Conservation (phyloP, 2,113 vertebrate genomes). For the Scolopax mira region DNA sequence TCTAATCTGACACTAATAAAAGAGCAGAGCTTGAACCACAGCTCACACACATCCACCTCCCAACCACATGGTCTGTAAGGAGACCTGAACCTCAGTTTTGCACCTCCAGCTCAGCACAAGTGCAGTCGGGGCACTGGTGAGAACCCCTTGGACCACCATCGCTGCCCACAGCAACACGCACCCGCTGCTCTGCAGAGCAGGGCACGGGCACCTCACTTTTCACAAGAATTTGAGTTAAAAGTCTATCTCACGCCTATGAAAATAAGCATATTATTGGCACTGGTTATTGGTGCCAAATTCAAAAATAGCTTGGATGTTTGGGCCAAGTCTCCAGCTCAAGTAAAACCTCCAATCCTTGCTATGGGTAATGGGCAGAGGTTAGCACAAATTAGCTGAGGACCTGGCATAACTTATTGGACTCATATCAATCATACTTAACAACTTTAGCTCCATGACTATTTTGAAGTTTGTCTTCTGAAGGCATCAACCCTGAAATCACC, state of each 20-base stretch:
- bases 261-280: not conserved
- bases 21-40: not conserved
- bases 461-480: not conserved
- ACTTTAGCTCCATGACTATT: not conserved
- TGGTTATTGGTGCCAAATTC: not conserved
- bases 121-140: rapidly evolving
- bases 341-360: not conserved
- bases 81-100: not conserved
- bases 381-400: not conserved
- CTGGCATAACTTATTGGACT: not conserved
- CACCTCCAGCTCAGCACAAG: not conserved
- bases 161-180: not conserved
- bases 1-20: not conserved
- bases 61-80: not conserved
- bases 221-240: not conserved
- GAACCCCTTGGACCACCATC: not conserved
- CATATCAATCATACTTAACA: not conserved
- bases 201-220: not conserved
- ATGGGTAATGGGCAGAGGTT: not conserved
- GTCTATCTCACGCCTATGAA: not conserved
- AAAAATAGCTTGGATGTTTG: not conserved
- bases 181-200: rapidly evolving
- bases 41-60: not conserved
- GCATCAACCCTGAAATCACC: not conserved
- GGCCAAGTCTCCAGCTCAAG: not conserved